phyloP scores from a whole-genome alignment of 2,113 vertebrate genomes.

The Perca schrenkii region DNA sequence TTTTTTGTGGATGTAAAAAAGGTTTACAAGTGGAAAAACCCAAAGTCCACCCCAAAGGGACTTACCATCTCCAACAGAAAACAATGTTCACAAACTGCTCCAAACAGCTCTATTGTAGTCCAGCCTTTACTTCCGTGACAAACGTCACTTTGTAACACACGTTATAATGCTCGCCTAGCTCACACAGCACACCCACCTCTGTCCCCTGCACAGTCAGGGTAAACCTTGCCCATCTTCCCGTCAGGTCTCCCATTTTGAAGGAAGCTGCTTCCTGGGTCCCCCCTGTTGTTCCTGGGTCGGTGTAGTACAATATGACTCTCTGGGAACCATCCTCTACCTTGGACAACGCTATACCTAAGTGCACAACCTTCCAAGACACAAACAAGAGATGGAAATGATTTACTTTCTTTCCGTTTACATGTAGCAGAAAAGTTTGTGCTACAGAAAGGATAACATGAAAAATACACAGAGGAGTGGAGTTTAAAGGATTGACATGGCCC shows the following conservation, averaged over 20 bases:
- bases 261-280: slow-evolving; percentile 89
- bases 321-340: slow-evolving; percentile 89
- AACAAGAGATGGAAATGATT: neutral
- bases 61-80: no score
- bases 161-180: no score
- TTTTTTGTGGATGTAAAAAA: no score
- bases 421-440: neutral
- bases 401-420: neutral
- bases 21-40: no score
- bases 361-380: slow-evolving; percentile 83
- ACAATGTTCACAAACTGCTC: no score
- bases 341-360: slow-evolving; percentile 90
- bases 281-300: slow-evolving; percentile 82
- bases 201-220: slow-evolving; percentile 87
- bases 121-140: no score
- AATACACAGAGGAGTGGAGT: neutral
- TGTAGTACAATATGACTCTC: slow-evolving; percentile 92
- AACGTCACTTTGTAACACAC: no score
- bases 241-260: slow-evolving; percentile 92
- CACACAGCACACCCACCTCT: slow-evolving; percentile 62
- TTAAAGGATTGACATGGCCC: fast-evolving
- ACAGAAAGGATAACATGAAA: neutral
- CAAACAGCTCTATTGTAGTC: no score
- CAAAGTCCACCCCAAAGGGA: no score
- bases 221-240: slow-evolving; percentile 92